Evolutionary conservation across 2,797 vertebrate species (phyloP).

Genomic region (Brotula barbata): DNA sequence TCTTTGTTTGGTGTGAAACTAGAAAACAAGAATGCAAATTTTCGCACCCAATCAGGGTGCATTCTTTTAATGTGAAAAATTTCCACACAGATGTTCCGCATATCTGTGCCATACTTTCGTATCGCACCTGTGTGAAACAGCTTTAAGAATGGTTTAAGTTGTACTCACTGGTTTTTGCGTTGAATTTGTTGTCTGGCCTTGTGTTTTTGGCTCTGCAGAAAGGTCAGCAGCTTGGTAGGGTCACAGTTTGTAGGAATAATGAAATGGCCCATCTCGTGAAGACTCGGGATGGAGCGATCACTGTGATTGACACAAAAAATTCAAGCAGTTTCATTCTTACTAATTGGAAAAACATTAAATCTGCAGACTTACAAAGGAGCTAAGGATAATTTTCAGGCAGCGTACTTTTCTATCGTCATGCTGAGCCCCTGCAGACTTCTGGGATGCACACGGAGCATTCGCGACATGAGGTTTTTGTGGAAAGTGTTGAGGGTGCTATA

Average conservation of each 20-base stretch:
- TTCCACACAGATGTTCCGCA: too few species aligned
- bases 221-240: slow-evolving; percentile 81
- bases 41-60: too few species aligned
- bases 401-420: slow-evolving; percentile 87
- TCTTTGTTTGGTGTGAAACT: too few species aligned
- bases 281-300: slow-evolving; percentile 81
- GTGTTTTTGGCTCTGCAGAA: slow-evolving; percentile 85
- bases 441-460: slow-evolving; percentile 83
- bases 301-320: slow-evolving; percentile 67
- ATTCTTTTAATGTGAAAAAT: too few species aligned
- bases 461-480: slow-evolving; percentile 79
- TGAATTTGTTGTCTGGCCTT: slow-evolving; percentile 84
- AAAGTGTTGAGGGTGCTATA: slow-evolving; percentile 84
- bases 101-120: too few species aligned
- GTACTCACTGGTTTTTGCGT: slow-evolving; percentile 84
- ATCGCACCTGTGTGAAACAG: too few species aligned
- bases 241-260: slow-evolving; percentile 85
- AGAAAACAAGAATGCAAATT: too few species aligned
- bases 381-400: too few species aligned
- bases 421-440: slow-evolving; percentile 87
- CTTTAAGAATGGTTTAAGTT: neutral
- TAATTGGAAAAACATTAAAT: too few species aligned
- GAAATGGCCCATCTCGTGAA: slow-evolving; percentile 91
- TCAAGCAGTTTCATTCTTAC: neutral
- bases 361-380: too few species aligned